A percentile compares a stretch with the other conserved stretches of the same genome.
Evolutionary conservation across 2,888 invertebrate species (phyloP).

Genomic region (Diogma glabrata): DNA sequence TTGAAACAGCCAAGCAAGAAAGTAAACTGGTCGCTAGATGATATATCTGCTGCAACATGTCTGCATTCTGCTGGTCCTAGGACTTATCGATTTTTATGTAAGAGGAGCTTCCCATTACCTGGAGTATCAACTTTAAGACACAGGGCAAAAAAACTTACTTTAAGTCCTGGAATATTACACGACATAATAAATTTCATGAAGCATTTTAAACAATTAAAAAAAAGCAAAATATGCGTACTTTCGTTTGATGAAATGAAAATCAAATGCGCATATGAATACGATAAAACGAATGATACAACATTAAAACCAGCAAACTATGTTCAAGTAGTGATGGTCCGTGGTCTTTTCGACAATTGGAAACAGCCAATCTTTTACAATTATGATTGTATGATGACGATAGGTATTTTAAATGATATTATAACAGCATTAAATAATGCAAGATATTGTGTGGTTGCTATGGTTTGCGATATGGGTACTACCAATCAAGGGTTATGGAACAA

Average conservation of each 20-base stretch:
- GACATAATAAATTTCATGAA: no score
- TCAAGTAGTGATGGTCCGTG: conserved; percentile 22
- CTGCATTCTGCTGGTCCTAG: no score
- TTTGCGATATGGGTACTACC: conserved; percentile 22
- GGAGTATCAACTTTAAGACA: no score
- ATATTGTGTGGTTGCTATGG: conserved; percentile 22
- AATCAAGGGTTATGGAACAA: neutral
- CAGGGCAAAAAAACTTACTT: no score
- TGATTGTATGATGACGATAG: conserved; percentile 20
- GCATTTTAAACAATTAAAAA: no score
- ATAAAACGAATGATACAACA: conserved; percentile 19
- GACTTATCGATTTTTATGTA: no score
- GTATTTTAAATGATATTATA: conserved; percentile 17
- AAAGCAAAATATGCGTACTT: conserved; percentile 18
- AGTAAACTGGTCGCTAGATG: no score
- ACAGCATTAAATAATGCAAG: conserved; percentile 18
- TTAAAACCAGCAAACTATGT: conserved; percentile 19
- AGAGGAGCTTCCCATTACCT: no score
- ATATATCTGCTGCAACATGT: no score
- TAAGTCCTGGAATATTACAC: no score
- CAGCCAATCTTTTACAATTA: conserved; percentile 23
- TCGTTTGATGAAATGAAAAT: conserved; percentile 23
- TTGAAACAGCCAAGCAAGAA: no score
- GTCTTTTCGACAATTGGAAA: conserved; percentile 22
- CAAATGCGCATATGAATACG: conserved; percentile 18